phyloP scores from a whole-genome alignment of 2,888 invertebrate species.

The Lasius platythorax region DNA sequence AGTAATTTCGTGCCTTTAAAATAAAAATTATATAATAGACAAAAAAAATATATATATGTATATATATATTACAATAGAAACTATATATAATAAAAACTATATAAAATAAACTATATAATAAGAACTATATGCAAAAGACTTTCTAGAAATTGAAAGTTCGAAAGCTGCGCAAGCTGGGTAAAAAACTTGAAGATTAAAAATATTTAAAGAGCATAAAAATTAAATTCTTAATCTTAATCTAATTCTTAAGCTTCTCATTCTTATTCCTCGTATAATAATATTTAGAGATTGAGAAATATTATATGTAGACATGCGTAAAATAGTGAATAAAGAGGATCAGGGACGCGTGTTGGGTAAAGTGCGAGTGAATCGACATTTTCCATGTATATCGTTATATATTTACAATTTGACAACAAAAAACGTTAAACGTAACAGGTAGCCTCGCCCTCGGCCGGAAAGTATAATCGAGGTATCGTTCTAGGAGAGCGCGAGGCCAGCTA shows the following conservation, averaged over 20 bases:
- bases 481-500: conserved; percentile 77
- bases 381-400: conserved; percentile 84
- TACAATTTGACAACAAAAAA: conserved; percentile 83
- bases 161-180: too few species aligned
- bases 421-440: conserved; percentile 79
- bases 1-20: not conserved
- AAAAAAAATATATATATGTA: too few species aligned
- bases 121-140: too few species aligned
- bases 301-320: not conserved
- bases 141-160: too few species aligned
- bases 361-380: conserved; percentile 69
- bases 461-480: conserved; percentile 60
- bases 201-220: too few species aligned
- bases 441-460: conserved; percentile 75
- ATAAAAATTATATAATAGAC: not conserved
- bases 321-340: not conserved
- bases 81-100: too few species aligned
- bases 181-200: not conserved
- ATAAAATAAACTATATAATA: not conserved
- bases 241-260: too few species aligned
- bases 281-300: not conserved
- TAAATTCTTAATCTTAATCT: too few species aligned
- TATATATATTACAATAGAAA: too few species aligned
- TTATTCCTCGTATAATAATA: too few species aligned
- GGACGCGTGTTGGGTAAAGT: not conserved